Evolutionary conservation across 2,888 invertebrate species (phyloP), one percentile per base, ranked within the genome.

Genomic region (Latrodectus elegans): DNA sequence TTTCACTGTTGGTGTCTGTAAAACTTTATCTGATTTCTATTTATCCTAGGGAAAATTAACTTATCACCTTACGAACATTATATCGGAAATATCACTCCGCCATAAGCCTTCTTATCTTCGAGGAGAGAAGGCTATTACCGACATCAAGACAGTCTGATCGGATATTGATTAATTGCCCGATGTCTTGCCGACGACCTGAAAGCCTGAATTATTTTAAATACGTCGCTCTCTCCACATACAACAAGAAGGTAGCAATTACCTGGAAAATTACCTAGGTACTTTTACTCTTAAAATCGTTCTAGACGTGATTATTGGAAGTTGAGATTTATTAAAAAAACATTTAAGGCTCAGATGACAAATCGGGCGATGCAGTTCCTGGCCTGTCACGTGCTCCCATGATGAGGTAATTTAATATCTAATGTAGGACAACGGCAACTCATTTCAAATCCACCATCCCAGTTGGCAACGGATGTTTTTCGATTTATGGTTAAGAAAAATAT

Each of bases 201-300:
- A 55, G 17, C 15, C 52, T 15, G 81, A 53, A 87, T 87, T 87
- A 81, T 76, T 87, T 87, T 87, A 87, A 87, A 87, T 87, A 87
- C 78, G 73, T 78, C 78, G 73, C 73, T 77, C 77, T 72, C 78
- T 76, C 81, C 81, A 64, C 81, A 72, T 77, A 77, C 67, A 81
- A 87, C 86, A 87, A 65, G 53, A 55, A 87, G 81, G 86, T 87
- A 87, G 81, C 86, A 87, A 87, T 87, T 87, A 87, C 67, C 52
- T 10, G 38, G 72, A 87, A 87, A 81, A 81, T 87, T 72, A 52
- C 73, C 74, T 64, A 55, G 78, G 38, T 6, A 53, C 26, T 78
- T 78, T 83, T 55, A 64, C 82, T 67, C 71, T 82, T 75, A 55
- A 60, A 15, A n/a, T 53, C 68, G 53, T 55, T 71, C 52, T n/a